Percentiles rank a stretch among this genome's conserved stretches.
Conservation (phyloP, 2,888 invertebrate genomes). For the Drosophila parthenogenetica region DNA sequence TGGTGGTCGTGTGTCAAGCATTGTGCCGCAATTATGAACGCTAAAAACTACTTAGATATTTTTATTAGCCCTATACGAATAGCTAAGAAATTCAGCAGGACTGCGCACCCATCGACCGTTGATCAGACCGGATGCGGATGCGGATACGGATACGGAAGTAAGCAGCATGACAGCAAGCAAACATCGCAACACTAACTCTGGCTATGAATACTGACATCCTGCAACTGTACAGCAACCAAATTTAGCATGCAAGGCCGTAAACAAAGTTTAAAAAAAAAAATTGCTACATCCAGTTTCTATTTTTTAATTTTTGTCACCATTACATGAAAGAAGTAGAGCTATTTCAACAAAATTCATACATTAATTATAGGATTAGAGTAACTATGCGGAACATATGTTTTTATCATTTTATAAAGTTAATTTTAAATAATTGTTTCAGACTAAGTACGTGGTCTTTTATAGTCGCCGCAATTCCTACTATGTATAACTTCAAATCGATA, state of each 20-base stretch:
- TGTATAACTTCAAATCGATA: too few relatives aligned
- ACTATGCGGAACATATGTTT: too few relatives aligned
- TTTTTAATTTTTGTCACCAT: too few relatives aligned
- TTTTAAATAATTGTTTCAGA: too few relatives aligned
- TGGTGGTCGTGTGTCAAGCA: conserved; percentile 83
- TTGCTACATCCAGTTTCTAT: too few relatives aligned
- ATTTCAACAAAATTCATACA: too few relatives aligned
- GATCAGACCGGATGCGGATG: conserved; percentile 2
- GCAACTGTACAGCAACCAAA: background rate
- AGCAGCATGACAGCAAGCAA: conserved; percentile 71
- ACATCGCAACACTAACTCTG: conserved; percentile 39
- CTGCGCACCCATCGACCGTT: conserved; percentile 27
- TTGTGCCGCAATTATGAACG: conserved; percentile 83
- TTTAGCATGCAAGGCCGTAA: too few relatives aligned
- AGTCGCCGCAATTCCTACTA: too few relatives aligned
- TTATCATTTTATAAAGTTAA: too few relatives aligned
- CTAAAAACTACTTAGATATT: conserved; percentile 77
- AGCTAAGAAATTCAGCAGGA: background rate
- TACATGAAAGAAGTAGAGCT: too few relatives aligned
- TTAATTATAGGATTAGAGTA: too few relatives aligned
- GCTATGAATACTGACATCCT: conserved; percentile 16
- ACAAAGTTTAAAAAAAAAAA: background rate
- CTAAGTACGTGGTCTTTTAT: too few relatives aligned
- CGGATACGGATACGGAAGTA: conserved; percentile 47
- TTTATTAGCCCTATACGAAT: conserved; percentile 63